Evolutionary conservation across 2,888 invertebrate genomes (phyloP).

Genomic region (Pedicia rivosa): DNA sequence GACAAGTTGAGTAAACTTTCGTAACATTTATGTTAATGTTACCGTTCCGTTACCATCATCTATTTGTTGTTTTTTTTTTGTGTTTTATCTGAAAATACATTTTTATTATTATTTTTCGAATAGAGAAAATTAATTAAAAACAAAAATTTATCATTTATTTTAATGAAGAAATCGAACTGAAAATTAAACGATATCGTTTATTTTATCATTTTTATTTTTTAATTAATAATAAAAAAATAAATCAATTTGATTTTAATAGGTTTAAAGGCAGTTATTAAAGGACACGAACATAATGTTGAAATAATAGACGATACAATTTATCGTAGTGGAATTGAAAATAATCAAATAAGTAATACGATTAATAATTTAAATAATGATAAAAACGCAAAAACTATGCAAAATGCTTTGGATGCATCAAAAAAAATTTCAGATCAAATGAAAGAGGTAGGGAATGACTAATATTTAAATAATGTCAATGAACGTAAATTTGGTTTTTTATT

Average conservation of each 20-base stretch:
- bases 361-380: neutral
- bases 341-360: constrained; percentile 23
- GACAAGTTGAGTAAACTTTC: too few species aligned
- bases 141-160: too few species aligned
- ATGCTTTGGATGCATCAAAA: constrained; percentile 20
- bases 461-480: neutral
- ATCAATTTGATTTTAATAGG: constrained; percentile 14
- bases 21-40: too few species aligned
- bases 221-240: too few species aligned
- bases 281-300: constrained; percentile 25
- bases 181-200: too few species aligned
- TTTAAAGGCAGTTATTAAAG: constrained; percentile 20
- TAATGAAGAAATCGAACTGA: too few species aligned
- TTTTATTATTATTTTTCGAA: too few species aligned
- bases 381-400: constrained; percentile 16
- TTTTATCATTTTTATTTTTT: too few species aligned
- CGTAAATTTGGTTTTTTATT: neutral
- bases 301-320: constrained; percentile 26
- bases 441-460: constrained; percentile 1
- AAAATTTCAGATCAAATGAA: constrained; percentile 24
- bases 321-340: constrained; percentile 25
- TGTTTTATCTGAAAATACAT: too few species aligned
- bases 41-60: too few species aligned
- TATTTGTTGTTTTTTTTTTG: too few species aligned
- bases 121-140: too few species aligned